These are phyloP conservation scores for Eledona agricola DNA, from an alignment of 2,888 invertebrate genomes.

Conservation along the genomic window DNA sequence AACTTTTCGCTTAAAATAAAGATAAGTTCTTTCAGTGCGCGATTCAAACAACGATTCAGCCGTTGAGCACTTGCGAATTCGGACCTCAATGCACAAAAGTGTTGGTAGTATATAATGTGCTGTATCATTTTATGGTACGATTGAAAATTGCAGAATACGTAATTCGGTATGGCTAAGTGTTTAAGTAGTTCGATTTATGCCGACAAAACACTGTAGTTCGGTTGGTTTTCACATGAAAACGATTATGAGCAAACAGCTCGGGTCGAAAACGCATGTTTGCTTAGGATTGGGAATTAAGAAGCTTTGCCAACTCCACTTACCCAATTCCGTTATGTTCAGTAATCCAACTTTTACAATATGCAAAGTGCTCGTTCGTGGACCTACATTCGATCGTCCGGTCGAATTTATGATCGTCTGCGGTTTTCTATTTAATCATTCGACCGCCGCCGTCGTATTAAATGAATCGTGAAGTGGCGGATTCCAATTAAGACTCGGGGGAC, in stretches of 20 bases:
- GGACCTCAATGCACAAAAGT: too few species aligned
- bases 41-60: too few species aligned
- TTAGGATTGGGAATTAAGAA: constrained; percentile 33
- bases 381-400: constrained; percentile 24
- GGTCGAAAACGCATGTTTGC: constrained; percentile 27
- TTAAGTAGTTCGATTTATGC: constrained; percentile 4
- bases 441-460: constrained; percentile 28
- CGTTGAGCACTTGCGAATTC: too few species aligned
- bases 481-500: constrained; percentile 29
- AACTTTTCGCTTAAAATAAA: constrained; percentile 9
- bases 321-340: constrained; percentile 27
- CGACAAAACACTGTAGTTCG: not conserved
- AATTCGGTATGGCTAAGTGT: too few species aligned
- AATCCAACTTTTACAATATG: constrained; percentile 36
- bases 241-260: constrained; percentile 22
- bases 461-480: constrained; percentile 33
- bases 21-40: too few species aligned
- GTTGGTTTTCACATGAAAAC: constrained; percentile 14
- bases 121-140: too few species aligned
- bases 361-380: constrained; percentile 23
- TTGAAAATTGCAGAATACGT: too few species aligned
- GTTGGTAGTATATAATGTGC: too few species aligned
- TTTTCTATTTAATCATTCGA: constrained; percentile 31
- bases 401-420: constrained; percentile 19
- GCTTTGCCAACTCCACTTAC: constrained; percentile 33